Base-by-base conservation (phyloP, 2,888 invertebrate species). In the Hydrotaea diabolus region DNA sequence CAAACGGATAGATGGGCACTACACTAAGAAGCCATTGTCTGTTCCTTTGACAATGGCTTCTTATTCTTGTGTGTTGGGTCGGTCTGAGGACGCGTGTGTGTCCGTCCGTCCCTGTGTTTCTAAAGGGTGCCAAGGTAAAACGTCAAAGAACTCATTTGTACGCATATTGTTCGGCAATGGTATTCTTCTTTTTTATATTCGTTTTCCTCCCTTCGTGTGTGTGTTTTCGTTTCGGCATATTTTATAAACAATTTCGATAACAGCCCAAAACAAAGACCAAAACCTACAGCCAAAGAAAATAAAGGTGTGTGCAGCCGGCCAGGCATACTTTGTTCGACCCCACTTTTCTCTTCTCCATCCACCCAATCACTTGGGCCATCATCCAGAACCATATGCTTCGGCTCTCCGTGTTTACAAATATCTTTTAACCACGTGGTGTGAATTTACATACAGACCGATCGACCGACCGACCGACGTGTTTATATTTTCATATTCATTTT, bases 111-210 rank as follows among this genome's bases (percentile, higher is more conserved):
- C 49, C 3, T 49, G 2, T n/a, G 49, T n/a, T n/a, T n/a, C 15
- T 2, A 59, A 59, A 46, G 57, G 23, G 43, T 46, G 26, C 46
- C 74, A 74, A 74, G 59, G 74, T 59, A 74, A 74, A 74, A 74
- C 23, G 74, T 46, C 74, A 59, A 64, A 64, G 4, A 64, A 64
- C 64, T 36, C 49, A 64, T 62, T 64, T 75, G 15, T 64, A 64
- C 31, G 17, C 62, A 76, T 64, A 31, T 49, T 49, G 57, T 49
- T 31, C 19, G 5, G n/a, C n/a, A n/a, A n/a, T 46, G 31, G 17
- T 31, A 2, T 19, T n/a, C 62, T 31, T 53, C 13, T 15, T 23
- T 23, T 1, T 59, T 26, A 23, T 59, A 9, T 59, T 59, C 13
- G 11, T 59, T 13, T 11, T 11, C 39, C 39, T 39, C 31, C 31